Evolutionary conservation across 2,113 vertebrate species (phyloP), one percentile per base, ranked within the genome.

Genomic region (Triplophysa rosa): DNA sequence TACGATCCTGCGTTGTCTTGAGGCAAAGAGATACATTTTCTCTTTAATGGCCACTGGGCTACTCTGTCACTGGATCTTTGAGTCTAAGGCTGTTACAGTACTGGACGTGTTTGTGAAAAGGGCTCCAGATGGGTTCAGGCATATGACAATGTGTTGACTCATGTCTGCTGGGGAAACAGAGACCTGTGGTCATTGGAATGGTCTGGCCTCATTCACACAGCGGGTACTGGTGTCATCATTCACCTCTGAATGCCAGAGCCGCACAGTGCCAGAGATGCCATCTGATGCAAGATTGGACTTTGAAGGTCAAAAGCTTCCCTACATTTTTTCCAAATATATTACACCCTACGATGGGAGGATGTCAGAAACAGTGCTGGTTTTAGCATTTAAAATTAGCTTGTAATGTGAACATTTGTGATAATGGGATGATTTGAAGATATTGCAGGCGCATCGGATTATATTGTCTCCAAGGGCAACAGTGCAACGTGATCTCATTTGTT

Each of bases 61-160:
- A 65, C 40, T 52, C n/a, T 62, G 56, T 62, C 56, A 74, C 56
- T 62, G 23, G 58, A 47, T 74, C 71, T 74, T 72, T 58, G 29
- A 72, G 69, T 24, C n/a, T 16, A 17, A 72, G 54, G 54, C 69
- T 59, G 54, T 59, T 72, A 59, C 71, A 74, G 37, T 45, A 8
- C 16, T 52, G 73, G 61, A 76, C 19, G 42, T 76, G 73, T 65
- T 76, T 76, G 59, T 76, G 42, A 65, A 65, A 64, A 76, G 24
- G 54, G 73, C 61, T 59, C 73, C 73, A 76, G 45, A 76, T 76
- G 59, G 61, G 58, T 74, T 74, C 9, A 10, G 21, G 37, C 71
- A 65, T 76, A 65, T 76, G 73, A 76, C 59, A 65, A 52, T 76
- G 73, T 76, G 73, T 76, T 63, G 73, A 76, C 59, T 76, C 59